Evolutionary conservation across 1,140 invertebrate species (phyloP), one percentile per base, ranked within the genome.

Genomic region (Drosophila bocqueti): DNA sequence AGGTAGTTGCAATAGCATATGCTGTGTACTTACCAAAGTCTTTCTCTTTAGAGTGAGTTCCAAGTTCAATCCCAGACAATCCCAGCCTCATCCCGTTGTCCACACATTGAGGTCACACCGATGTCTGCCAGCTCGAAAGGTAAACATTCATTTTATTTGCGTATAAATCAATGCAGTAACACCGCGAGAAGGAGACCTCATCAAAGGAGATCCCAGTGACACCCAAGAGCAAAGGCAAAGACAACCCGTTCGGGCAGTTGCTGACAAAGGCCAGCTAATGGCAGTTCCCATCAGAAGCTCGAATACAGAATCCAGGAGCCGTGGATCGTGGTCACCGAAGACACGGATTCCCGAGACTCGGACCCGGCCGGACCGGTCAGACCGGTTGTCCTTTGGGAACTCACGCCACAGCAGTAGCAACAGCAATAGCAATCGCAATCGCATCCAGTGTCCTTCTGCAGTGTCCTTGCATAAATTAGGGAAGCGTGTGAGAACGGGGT

Each of bases 401-500:
- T 84, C 82, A 81, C 82, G 83, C 83, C 83, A 83, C 80, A 47
- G 31, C 54, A 62, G 36, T 13, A 40, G 42, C 31, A 46, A 11
- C 3, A 64, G 60, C 63, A 26, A 63, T 7, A 38, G 83, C 65
- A 71, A 71, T 26, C 66, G 52, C 52, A 67, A 60, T 68, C 64
- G 59, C 63, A 36, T 54, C 34, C 77, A 84, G 83, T 92, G 90
- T 92, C 90, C 90, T 92, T 92, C 91, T 86, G 90, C 90, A 92
- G 81, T 92, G 90, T 92, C 90, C 90, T 92, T 92, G 86, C 90
- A 92, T 92, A 92, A 86, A 92, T 92, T 92, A 92, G 52, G n/a
- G 34, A 66, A 72, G 36, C 57, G 85, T 89, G 85, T 90, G 85
- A 85, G 84, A 89, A 89, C 81, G 54, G 54, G 54, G 54, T 57